Evolutionary conservation across 2,797 vertebrate genomes (phyloP).

Genomic region (Halcyon leucocephala): DNA sequence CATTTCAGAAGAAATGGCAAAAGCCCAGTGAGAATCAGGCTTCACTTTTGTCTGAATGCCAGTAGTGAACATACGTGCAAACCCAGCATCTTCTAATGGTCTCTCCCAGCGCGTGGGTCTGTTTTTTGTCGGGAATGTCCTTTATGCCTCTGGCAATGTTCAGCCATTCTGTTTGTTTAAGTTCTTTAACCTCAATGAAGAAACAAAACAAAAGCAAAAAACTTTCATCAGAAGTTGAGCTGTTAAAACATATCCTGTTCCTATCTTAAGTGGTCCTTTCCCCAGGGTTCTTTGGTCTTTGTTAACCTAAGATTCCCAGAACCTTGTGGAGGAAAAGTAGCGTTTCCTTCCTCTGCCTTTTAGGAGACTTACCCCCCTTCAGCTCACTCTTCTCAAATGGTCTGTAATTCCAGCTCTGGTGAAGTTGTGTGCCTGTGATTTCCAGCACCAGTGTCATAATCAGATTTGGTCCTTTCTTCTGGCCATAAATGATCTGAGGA

Average conservation of each 20-base stretch:
- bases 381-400: background rate
- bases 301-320: background rate
- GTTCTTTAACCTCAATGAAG: background rate
- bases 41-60: background rate
- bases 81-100: background rate
- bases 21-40: background rate
- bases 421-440: background rate
- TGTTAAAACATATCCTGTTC: background rate
- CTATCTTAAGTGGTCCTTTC: background rate
- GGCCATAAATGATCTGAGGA: background rate
- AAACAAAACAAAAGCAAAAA: constrained; percentile 9
- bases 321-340: background rate
- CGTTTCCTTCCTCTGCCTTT: background rate
- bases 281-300: background rate
- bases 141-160: background rate
- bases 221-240: background rate
- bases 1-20: background rate
- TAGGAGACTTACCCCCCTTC: background rate
- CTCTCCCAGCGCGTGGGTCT: background rate
- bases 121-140: background rate
- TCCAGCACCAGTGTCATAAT: background rate
- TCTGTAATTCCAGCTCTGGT: background rate
- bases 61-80: background rate
- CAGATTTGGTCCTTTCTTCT: background rate
- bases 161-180: background rate